phyloP scores from a whole-genome alignment of 2,888 invertebrate species.

The Eristalinus aeneus region DNA sequence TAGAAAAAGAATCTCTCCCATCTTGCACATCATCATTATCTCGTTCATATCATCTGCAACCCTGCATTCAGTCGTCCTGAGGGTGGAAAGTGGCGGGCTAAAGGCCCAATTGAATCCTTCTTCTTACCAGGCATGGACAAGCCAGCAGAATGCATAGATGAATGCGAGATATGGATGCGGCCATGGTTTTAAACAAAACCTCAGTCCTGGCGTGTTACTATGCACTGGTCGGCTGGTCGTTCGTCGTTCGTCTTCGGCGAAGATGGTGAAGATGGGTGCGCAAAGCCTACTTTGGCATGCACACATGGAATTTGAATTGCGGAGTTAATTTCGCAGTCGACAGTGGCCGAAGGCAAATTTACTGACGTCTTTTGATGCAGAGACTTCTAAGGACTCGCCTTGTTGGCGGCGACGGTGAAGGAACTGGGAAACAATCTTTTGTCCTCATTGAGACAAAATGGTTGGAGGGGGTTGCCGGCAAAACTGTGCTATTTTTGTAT shows the following conservation, averaged over 20 bases:
- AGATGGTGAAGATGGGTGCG: constrained; percentile 4
- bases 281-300: constrained; percentile 55
- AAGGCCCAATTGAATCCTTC: constrained; percentile 51
- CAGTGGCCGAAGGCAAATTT: constrained; percentile 22
- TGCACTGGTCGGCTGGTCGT: neutral
- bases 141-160: constrained; percentile 43
- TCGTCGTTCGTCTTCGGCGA: neutral
- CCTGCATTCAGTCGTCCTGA: constrained; percentile 48
- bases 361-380: constrained; percentile 27
- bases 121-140: constrained; percentile 37
- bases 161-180: constrained; percentile 44
- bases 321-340: constrained; percentile 54
- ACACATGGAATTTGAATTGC: constrained; percentile 58
- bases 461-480: neutral
- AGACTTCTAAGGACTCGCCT: neutral
- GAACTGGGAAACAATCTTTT: constrained; percentile 1
- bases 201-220: constrained; percentile 14
- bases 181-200: constrained; percentile 40
- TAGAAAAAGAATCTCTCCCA: constrained; percentile 36
- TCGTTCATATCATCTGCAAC: constrained; percentile 50
- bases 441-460: neutral
- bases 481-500: constrained; percentile 1
- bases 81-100: constrained; percentile 8
- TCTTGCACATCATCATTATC: constrained; percentile 49
- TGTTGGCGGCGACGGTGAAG: neutral